phyloP scores from a whole-genome alignment of 2,113 vertebrate genomes.

The Clupea harengus region DNA sequence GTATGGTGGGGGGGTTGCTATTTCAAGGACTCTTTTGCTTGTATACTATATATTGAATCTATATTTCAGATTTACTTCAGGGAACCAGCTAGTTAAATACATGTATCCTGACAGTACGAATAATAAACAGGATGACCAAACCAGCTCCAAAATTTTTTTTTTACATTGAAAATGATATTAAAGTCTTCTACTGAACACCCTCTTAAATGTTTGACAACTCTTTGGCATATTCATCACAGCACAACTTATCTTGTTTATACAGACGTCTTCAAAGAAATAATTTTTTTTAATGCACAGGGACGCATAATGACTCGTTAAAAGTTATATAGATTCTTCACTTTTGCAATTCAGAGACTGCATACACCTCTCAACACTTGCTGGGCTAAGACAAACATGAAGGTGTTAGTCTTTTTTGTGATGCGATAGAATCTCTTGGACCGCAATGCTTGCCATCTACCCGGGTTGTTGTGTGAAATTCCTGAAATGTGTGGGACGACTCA shows the following conservation, averaged over 20 bases:
- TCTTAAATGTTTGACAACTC: background rate
- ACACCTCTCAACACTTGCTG: background rate
- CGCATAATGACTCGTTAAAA: background rate
- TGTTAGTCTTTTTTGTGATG: background rate
- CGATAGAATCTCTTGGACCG: background rate
- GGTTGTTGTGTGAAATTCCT: slow-evolving; percentile 61
- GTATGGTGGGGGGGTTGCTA: background rate
- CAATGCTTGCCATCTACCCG: slow-evolving; percentile 40
- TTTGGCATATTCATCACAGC: background rate
- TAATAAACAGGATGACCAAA: background rate
- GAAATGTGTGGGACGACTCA: slow-evolving; percentile 33
- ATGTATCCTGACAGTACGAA: background rate
- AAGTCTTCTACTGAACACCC: background rate
- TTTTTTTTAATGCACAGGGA: background rate
- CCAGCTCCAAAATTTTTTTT: background rate
- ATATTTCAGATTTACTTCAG: slow-evolving; percentile 4
- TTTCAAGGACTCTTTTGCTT: background rate
- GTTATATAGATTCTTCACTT: background rate
- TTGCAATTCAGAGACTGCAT: background rate
- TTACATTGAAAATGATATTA: background rate
- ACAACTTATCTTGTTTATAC: background rate
- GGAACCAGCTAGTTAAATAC: background rate
- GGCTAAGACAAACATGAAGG: background rate
- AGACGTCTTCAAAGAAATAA: background rate
- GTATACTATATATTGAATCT: slow-evolving; percentile 10